These are phyloP conservation scores for Sisyra terminalis DNA, from an alignment of 2,888 invertebrate species.

Conservation along the genomic window DNA sequence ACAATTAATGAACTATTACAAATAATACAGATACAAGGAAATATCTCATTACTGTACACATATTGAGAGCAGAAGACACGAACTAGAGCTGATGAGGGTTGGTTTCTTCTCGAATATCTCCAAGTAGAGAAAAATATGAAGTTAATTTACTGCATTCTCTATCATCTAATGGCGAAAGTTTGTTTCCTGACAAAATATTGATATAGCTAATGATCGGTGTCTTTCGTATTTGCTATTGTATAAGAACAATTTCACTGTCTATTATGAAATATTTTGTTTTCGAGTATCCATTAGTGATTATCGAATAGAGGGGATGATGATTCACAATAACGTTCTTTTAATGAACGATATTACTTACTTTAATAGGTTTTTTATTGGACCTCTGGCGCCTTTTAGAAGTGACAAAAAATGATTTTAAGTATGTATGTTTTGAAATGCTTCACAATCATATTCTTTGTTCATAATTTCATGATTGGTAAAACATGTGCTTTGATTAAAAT, in stretches of 20 bases:
- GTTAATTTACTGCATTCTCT: conserved; percentile 8
- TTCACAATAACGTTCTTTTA: conserved; percentile 1
- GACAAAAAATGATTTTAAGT: neutral
- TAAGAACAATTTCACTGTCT: neutral
- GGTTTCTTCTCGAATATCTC: conserved; percentile 3
- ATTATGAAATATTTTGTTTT: conserved; percentile 5
- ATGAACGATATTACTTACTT: conserved; percentile 1
- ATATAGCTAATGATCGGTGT: conserved; percentile 8
- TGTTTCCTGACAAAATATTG: conserved; percentile 9
- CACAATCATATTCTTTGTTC: no score
- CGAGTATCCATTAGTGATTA: conserved; percentile 4
- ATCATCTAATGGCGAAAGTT: conserved; percentile 8
- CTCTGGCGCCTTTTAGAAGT: neutral
- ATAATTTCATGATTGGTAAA: no score
- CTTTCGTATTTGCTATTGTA: conserved; percentile 6
- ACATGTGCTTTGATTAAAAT: no score
- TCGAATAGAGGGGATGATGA: conserved; percentile 1
- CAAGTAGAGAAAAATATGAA: conserved; percentile 5
- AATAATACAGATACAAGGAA: no score
- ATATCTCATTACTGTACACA: no score
- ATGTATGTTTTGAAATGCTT: no score
- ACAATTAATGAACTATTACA: no score
- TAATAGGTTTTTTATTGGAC: conserved; percentile 1
- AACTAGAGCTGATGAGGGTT: neutral
- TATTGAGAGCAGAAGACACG: no score